These are phyloP conservation scores for Conus betulinus DNA, from an alignment of 1,140 invertebrate species.

Conservation along the genomic window DNA sequence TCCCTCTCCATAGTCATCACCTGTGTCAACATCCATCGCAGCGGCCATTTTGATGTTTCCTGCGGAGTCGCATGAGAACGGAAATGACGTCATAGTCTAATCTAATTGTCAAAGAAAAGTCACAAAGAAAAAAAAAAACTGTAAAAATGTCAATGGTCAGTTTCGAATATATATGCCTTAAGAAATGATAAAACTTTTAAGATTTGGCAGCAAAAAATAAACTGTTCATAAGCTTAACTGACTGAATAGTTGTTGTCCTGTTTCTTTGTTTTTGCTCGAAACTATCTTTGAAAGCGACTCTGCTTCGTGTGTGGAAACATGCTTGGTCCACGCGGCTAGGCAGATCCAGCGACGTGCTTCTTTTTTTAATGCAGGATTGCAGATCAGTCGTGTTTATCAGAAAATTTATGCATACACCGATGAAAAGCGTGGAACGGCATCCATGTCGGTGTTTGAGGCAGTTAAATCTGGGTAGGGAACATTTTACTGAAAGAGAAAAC, in stretches of 20 bases:
- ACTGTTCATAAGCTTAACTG: too few relatives aligned
- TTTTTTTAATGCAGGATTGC: neutral
- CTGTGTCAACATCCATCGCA: slow-evolving; percentile 74
- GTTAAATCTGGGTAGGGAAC: slow-evolving; percentile 69
- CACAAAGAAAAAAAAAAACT: too few relatives aligned
- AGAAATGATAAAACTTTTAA: too few relatives aligned
- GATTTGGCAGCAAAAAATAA: too few relatives aligned
- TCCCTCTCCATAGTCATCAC: slow-evolving; percentile 58
- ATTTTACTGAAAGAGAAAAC: neutral
- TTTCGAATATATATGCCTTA: too few relatives aligned
- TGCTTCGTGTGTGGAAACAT: slow-evolving; percentile 2
- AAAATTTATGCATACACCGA: slow-evolving; percentile 26
- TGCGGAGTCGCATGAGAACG: neutral
- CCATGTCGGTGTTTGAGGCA: slow-evolving; percentile 68
- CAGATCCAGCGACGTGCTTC: too few relatives aligned
- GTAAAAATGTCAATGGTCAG: too few relatives aligned
- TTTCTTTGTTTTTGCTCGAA: neutral
- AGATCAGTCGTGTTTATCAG: neutral
- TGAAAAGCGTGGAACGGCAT: slow-evolving; percentile 45
- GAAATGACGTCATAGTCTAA: neutral
- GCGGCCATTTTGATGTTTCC: slow-evolving; percentile 69
- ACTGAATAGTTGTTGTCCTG: too few relatives aligned
- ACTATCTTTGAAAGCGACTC: neutral
- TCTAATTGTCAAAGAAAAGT: too few relatives aligned
- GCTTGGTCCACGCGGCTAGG: neutral